Conservation (phyloP, 2,797 vertebrate genomes). For the Hipposideros larvatus region DNA sequence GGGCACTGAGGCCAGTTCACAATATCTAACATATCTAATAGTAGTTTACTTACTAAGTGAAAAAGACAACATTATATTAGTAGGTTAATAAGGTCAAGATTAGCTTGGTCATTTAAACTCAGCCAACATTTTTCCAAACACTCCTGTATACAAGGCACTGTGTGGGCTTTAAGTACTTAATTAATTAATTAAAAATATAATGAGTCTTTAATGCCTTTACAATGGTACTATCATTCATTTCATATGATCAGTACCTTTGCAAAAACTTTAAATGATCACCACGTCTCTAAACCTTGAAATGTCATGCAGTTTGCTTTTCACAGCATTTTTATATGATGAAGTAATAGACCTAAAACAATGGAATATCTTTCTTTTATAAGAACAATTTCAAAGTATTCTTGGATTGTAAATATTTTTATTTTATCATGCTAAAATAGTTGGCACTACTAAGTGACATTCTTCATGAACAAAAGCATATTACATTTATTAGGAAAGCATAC, state of each 20-base stretch:
- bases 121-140: conserved; percentile 39
- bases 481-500: conserved; percentile 73
- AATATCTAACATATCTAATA: background rate
- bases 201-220: conserved; percentile 2
- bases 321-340: conserved; percentile 40
- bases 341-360: conserved; percentile 43
- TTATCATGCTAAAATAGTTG: conserved; percentile 80
- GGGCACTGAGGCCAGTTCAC: background rate
- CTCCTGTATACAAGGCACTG: background rate
- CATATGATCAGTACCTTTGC: background rate
- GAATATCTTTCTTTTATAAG: conserved; percentile 74
- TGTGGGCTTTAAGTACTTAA: background rate
- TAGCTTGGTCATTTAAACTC: conserved; percentile 49
- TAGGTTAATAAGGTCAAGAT: conserved; percentile 11
- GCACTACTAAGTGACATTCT: conserved; percentile 81
- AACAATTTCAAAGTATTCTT: conserved; percentile 82
- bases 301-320: conserved; percentile 20
- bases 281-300: conserved; percentile 58
- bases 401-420: conserved; percentile 86
- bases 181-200: background rate
- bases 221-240: conserved; percentile 3
- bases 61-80: background rate
- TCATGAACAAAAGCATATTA: conserved; percentile 87
- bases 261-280: conserved; percentile 51
- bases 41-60: background rate